Percentiles rank a stretch among this genome's conserved stretches.
Evolutionary conservation across 2,113 vertebrate species (phyloP).

Genomic region (Platycercus adscitus): DNA sequence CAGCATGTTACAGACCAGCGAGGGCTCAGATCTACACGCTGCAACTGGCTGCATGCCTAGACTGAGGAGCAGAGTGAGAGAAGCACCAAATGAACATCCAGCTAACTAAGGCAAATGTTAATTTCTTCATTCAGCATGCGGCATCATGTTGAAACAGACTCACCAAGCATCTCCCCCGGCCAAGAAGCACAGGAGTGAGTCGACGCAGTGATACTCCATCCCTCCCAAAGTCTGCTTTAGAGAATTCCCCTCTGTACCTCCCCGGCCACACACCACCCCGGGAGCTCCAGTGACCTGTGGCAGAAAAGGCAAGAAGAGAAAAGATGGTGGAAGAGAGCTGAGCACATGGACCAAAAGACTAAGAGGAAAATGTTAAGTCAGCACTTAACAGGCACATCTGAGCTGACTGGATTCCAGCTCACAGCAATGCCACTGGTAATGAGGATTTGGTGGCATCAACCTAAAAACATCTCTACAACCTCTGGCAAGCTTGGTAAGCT

Average conservation of each 20-base stretch:
- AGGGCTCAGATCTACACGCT: background rate
- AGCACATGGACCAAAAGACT: background rate
- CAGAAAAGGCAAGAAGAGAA: background rate
- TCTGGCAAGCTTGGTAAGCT: background rate
- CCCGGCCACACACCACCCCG: background rate
- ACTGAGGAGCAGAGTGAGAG: background rate
- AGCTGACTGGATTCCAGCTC: background rate
- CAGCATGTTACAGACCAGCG: accelerated
- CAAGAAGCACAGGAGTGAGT: background rate
- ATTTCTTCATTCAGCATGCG: background rate
- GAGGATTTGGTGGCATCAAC: background rate
- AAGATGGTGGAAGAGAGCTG: background rate
- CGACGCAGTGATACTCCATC: background rate
- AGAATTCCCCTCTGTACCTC: background rate
- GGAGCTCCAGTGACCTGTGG: background rate
- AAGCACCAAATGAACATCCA: background rate
- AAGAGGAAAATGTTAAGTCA: accelerated
- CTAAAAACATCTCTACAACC: background rate
- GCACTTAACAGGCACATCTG: background rate
- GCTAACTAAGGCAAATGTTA: background rate
- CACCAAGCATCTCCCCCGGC: background rate
- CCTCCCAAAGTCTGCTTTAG: background rate
- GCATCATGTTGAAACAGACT: background rate
- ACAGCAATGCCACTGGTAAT: background rate
- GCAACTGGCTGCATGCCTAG: background rate